These are phyloP conservation scores for Cerastis leucographa DNA, from an alignment of 2,888 invertebrate species.

Conservation along the genomic window DNA sequence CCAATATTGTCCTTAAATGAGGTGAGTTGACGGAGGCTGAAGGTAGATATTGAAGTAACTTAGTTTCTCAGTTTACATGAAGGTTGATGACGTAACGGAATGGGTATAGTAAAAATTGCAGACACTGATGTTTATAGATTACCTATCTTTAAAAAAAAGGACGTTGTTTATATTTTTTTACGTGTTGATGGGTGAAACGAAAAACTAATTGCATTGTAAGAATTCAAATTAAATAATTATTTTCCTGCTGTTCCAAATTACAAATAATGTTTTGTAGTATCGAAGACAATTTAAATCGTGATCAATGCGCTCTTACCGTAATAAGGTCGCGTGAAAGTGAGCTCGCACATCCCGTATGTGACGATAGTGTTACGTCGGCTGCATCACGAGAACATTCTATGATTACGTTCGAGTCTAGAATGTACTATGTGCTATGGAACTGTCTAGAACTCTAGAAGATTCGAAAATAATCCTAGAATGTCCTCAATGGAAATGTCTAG, in stretches of 20 bases:
- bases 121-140: background rate
- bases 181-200: background rate
- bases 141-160: background rate
- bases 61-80: background rate
- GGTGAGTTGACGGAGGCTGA: slow-evolving; percentile 79
- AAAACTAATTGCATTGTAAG: background rate
- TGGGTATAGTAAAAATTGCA: background rate
- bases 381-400: no score
- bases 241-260: background rate
- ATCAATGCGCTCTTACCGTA: background rate
- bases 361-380: background rate
- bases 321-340: background rate
- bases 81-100: background rate
- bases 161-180: background rate
- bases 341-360: background rate
- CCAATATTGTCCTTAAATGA: slow-evolving; percentile 76
- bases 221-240: background rate
- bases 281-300: background rate
- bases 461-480: no score
- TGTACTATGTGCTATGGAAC: no score
- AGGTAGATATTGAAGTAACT: background rate
- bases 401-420: no score
- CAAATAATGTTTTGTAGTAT: background rate
- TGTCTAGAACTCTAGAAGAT: no score
- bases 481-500: no score